Evolutionary conservation across 2,113 vertebrate genomes (phyloP).

Genomic region (Elephas maximus): DNA sequence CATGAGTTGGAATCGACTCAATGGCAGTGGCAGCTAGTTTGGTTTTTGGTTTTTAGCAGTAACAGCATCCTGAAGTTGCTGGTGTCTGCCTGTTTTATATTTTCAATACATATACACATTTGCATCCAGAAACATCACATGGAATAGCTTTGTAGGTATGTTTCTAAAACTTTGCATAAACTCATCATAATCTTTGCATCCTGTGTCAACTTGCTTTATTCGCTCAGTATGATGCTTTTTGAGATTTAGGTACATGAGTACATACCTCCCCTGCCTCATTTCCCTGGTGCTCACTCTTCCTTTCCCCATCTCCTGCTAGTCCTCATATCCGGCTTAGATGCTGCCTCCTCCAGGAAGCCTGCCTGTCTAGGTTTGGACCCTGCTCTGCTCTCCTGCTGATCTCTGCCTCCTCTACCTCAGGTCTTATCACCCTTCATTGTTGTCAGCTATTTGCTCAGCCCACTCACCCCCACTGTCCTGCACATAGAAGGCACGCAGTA

Average conservation of each 20-base stretch:
- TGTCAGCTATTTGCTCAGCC: not conserved
- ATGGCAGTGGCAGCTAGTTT: not conserved
- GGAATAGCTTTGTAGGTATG: not conserved
- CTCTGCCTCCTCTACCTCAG: not conserved
- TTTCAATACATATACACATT: not conserved
- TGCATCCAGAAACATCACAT: not conserved
- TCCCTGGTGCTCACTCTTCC: no score
- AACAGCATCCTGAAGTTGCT: not conserved
- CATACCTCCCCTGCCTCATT: fast-evolving
- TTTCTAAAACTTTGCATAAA: not conserved
- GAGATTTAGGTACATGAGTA: fast-evolving
- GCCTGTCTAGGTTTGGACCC: not conserved
- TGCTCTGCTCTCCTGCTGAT: no score
- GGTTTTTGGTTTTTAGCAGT: not conserved
- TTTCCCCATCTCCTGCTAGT: not conserved
- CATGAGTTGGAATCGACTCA: not conserved
- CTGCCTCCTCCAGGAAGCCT: not conserved
- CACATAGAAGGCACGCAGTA: not conserved
- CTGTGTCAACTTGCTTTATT: not conserved
- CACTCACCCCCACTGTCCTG: not conserved
- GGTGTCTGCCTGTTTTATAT: not conserved
- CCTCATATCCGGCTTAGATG: not conserved
- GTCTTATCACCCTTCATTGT: not conserved
- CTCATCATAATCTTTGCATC: not conserved
- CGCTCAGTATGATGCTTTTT: fast-evolving